Evolutionary conservation across 2,113 vertebrate species (phyloP).

Genomic region (Zosterops borbonicus): DNA sequence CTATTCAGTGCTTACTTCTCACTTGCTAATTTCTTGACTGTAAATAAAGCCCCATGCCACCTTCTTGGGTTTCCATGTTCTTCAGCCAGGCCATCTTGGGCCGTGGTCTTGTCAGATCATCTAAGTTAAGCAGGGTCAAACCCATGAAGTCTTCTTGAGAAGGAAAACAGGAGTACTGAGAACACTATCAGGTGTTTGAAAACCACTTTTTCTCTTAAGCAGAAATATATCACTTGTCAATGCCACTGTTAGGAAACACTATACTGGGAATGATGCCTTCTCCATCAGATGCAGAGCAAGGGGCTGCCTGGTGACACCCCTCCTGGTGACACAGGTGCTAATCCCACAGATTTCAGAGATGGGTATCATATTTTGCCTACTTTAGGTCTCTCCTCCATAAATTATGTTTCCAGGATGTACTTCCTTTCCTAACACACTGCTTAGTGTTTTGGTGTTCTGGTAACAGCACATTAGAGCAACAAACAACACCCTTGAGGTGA

Average conservation of each 20-base stretch:
- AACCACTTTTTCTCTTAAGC: background rate
- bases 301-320: background rate
- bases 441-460: background rate
- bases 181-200: background rate
- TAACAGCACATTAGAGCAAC: conserved; percentile 4
- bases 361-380: conserved; percentile 55
- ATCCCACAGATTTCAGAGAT: conserved; percentile 40
- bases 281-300: background rate
- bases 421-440: background rate
- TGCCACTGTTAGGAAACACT: background rate
- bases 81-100: background rate
- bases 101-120: background rate
- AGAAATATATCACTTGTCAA: background rate
- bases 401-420: background rate
- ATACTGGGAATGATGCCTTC: background rate
- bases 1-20: conserved; percentile 15
- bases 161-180: background rate
- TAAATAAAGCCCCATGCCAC: conserved; percentile 38
- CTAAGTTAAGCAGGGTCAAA: conserved; percentile 42
- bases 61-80: conserved; percentile 66
- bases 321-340: background rate
- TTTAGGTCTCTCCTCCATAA: conserved; percentile 34
- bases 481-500: background rate
- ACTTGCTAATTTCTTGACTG: conserved; percentile 54
- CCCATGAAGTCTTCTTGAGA: background rate